These are phyloP conservation scores for Tympanuchus pallidicinctus DNA, from an alignment of 2,113 vertebrate genomes.

Conservation along the genomic window DNA sequence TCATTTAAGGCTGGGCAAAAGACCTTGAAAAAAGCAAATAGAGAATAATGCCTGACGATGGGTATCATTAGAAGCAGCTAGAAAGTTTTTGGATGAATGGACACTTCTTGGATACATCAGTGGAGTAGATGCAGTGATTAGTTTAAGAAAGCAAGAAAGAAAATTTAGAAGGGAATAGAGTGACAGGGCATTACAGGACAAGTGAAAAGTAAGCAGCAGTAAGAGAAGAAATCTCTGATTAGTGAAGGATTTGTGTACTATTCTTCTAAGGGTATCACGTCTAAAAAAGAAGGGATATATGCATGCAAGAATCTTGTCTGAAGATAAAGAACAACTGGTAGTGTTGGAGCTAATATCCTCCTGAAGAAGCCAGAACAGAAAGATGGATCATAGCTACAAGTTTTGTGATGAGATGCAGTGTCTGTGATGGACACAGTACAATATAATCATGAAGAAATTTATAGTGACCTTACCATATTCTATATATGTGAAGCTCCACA, in stretches of 20 bases:
- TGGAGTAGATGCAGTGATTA: neutral
- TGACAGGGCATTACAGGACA: neutral
- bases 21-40: neutral
- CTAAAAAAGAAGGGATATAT: neutral
- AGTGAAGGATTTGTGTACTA: neutral
- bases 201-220: neutral
- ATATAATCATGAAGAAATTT: neutral
- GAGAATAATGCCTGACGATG: neutral
- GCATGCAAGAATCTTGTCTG: neutral
- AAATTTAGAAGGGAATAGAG: neutral
- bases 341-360: neutral
- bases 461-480: neutral
- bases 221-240: neutral
- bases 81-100: neutral
- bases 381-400: neutral
- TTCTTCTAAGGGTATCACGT: neutral
- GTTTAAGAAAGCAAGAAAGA: neutral
- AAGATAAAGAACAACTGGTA: neutral
- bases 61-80: neutral
- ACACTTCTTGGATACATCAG: neutral
- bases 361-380: neutral
- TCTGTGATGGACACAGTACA: neutral
- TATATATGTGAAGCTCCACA: rapidly evolving
- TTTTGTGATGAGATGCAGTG: neutral
- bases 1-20: neutral